Percentiles rank a stretch among this genome's conserved stretches.
Evolutionary conservation across 2,113 vertebrate species (phyloP).

Genomic region (Ailuropoda melanoleuca): DNA sequence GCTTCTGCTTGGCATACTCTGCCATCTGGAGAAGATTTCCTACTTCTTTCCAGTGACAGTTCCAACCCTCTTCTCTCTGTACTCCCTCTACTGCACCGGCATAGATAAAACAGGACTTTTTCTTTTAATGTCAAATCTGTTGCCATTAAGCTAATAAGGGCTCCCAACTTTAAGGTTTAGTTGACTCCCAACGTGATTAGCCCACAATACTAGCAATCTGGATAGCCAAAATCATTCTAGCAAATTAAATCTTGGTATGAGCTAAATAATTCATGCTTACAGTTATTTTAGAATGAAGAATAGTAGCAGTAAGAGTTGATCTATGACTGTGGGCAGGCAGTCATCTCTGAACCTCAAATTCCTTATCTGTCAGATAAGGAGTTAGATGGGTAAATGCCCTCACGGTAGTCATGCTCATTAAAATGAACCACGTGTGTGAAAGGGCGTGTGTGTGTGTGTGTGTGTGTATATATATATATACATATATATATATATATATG

Average conservation of each 20-base stretch:
- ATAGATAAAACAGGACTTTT: background rate
- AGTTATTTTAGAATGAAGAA: conserved; percentile 17
- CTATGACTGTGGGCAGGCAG: background rate
- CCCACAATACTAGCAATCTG: background rate
- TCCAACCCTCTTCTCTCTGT: background rate
- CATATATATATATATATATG: background rate
- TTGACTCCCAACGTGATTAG: background rate
- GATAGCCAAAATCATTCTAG: background rate
- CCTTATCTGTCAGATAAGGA: background rate
- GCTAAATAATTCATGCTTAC: background rate
- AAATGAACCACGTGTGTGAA: background rate
- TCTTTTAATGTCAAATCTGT: background rate
- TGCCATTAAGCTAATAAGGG: background rate
- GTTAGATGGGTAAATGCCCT: background rate
- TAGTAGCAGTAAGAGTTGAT: background rate
- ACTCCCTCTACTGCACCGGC: background rate
- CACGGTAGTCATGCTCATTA: background rate
- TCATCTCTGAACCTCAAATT: background rate
- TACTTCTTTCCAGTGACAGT: conserved; percentile 42
- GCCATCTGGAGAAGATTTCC: conserved; percentile 57
- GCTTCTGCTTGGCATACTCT: conserved; percentile 58
- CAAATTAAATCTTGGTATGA: background rate
- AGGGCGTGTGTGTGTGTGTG: background rate
- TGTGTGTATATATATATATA: background rate
- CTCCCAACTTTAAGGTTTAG: background rate